These are phyloP conservation scores for Epinotia demarniana DNA, from an alignment of 2,888 invertebrate genomes.

Conservation along the genomic window DNA sequence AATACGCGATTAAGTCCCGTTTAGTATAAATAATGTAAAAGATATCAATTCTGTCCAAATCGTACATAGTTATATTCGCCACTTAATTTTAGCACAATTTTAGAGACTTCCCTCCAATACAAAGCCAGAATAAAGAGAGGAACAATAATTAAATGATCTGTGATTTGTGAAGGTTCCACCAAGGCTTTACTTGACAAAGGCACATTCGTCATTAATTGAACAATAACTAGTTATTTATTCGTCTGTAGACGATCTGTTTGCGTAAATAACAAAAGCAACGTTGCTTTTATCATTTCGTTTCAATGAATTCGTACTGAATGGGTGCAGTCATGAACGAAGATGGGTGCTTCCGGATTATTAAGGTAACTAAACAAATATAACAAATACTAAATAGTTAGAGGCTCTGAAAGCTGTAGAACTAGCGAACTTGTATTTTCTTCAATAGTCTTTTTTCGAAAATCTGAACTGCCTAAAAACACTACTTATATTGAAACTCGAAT, in stretches of 20 bases:
- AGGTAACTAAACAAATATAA: background rate
- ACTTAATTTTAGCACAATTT: background rate
- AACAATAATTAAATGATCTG: background rate
- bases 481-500: too few species aligned
- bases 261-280: constrained; percentile 22
- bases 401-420: too few species aligned
- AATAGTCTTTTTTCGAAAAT: too few species aligned
- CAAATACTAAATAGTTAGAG: too few species aligned
- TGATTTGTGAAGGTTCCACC: constrained; percentile 18
- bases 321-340: constrained; percentile 29
- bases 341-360: background rate
- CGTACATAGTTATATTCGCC: background rate
- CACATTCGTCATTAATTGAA: constrained; percentile 1
- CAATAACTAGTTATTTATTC: constrained; percentile 30
- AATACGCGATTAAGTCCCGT: too few species aligned
- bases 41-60: too few species aligned
- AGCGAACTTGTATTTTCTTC: too few species aligned
- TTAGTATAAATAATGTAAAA: too few species aligned
- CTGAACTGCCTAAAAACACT: too few species aligned
- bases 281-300: constrained; percentile 9
- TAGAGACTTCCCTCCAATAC: background rate
- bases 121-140: background rate
- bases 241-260: constrained; percentile 16
- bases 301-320: constrained; percentile 14
- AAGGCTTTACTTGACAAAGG: constrained; percentile 5